A percentile compares a stretch with the other conserved stretches of the same genome.
Evolutionary conservation across 2,888 invertebrate genomes (phyloP).

Genomic region (Drymonia ruficornis): DNA sequence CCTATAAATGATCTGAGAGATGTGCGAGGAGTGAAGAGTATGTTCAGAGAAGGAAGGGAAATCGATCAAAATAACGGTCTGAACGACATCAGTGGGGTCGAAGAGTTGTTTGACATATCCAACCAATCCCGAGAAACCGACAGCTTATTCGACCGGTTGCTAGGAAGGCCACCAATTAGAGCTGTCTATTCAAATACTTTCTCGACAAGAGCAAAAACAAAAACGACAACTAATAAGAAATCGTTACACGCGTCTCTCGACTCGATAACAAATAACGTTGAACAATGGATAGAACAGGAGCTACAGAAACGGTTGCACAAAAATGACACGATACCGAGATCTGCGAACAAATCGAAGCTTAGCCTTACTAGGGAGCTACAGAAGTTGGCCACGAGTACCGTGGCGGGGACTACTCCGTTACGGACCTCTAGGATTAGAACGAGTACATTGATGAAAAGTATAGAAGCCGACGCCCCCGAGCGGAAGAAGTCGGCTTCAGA

Average conservation of each 20-base stretch:
- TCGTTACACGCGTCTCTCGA: slow-evolving; percentile 55
- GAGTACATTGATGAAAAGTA: slow-evolving; percentile 27
- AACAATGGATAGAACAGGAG: slow-evolving; percentile 62
- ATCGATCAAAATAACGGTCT: slow-evolving; percentile 34
- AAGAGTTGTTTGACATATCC: slow-evolving; percentile 59
- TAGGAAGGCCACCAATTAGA: slow-evolving; percentile 56
- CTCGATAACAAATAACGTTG: slow-evolving; percentile 49
- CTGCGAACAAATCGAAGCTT: slow-evolving; percentile 19
- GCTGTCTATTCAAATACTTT: slow-evolving; percentile 65
- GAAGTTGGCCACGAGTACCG: slow-evolving; percentile 55
- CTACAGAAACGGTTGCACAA: slow-evolving; percentile 45
- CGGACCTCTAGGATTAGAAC: slow-evolving; percentile 40
- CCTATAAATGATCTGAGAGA: slow-evolving; percentile 63
- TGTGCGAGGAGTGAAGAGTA: slow-evolving; percentile 57
- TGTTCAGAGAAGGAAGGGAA: slow-evolving; percentile 46
- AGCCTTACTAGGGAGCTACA: slow-evolving; percentile 49
- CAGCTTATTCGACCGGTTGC: slow-evolving; percentile 54
- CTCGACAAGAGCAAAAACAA: slow-evolving; percentile 27
- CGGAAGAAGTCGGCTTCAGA: slow-evolving; percentile 47
- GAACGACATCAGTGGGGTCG: slow-evolving; percentile 66
- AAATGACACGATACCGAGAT: slow-evolving; percentile 31
- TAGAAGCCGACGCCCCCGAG: neutral
- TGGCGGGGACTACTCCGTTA: slow-evolving; percentile 50
- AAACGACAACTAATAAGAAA: slow-evolving; percentile 35
- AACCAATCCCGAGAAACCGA: slow-evolving; percentile 42